Evolutionary conservation across 2,113 vertebrate species (phyloP).

Genomic region (Corvus cornix): DNA sequence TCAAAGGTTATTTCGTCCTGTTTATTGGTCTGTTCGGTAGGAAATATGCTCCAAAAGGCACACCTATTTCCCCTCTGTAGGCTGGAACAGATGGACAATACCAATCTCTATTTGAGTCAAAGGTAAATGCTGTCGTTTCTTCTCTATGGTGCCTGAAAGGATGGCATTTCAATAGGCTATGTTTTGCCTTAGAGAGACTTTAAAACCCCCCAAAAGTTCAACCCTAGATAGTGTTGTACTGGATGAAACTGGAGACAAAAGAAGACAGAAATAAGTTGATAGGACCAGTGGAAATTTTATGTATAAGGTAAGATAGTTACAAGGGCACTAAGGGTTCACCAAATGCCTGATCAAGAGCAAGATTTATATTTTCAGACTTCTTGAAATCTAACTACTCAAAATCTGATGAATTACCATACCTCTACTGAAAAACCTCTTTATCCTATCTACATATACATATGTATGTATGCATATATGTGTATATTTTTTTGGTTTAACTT

Average conservation of each 20-base stretch:
- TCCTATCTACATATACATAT: neutral
- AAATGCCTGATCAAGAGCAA: neutral
- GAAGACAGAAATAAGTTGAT: neutral
- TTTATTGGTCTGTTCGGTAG: neutral
- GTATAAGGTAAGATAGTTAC: neutral
- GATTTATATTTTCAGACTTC: neutral
- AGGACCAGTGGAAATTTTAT: neutral
- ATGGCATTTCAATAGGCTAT: neutral
- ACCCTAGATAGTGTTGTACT: fast-evolving
- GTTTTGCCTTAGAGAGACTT: neutral
- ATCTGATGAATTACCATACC: neutral
- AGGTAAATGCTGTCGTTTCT: neutral
- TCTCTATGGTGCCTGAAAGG: neutral
- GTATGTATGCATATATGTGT: neutral
- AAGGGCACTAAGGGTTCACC: fast-evolving
- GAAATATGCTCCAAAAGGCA: neutral
- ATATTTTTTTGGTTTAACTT: constrained; percentile 14
- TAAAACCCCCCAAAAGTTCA: neutral
- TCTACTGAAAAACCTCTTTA: neutral
- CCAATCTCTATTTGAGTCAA: neutral
- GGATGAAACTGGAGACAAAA: neutral
- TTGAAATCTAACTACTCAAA: neutral
- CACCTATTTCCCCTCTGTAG: neutral
- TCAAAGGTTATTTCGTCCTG: neutral
- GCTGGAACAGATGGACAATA: neutral